phyloP scores from a whole-genome alignment of 35 echinoderm and acorn worm genomes.

The Ophiothrix spiculata region DNA sequence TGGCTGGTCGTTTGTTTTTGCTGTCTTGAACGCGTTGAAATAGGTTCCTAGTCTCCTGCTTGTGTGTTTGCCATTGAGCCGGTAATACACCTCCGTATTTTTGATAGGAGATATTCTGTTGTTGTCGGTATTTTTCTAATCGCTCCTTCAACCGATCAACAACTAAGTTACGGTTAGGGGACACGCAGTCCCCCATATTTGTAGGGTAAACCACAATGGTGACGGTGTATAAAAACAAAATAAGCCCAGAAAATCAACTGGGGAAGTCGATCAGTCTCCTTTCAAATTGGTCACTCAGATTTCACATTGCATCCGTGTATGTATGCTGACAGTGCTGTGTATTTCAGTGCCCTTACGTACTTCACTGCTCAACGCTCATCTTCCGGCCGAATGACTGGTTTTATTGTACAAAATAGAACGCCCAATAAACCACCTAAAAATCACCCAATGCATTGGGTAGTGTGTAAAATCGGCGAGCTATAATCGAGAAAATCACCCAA shows the following conservation, averaged over 20 bases:
- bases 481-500: background rate
- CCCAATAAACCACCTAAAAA: background rate
- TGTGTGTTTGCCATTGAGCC: conserved; percentile 31
- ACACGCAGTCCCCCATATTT: conserved; percentile 63
- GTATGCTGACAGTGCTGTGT: background rate
- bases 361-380: background rate
- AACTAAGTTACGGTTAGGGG: conserved; percentile 53
- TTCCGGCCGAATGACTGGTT: background rate
- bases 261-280: background rate
- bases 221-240: conserved; percentile 16
- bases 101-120: background rate
- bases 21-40: conserved; percentile 39
- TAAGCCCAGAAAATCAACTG: background rate
- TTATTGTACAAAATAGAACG: too few relatives aligned
- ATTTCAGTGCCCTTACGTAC: background rate
- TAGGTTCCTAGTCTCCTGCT: conserved; percentile 27
- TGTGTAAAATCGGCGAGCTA: background rate
- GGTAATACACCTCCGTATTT: conserved; percentile 4
- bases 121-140: conserved; percentile 42
- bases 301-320: background rate
- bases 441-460: background rate
- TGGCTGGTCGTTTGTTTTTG: conserved; percentile 43
- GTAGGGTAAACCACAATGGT: conserved; percentile 65
- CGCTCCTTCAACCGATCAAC: conserved; percentile 42
- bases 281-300: background rate